These are phyloP conservation scores for Ceyx cyanopectus DNA, from an alignment of 2,113 vertebrate species.

Conservation along the genomic window DNA sequence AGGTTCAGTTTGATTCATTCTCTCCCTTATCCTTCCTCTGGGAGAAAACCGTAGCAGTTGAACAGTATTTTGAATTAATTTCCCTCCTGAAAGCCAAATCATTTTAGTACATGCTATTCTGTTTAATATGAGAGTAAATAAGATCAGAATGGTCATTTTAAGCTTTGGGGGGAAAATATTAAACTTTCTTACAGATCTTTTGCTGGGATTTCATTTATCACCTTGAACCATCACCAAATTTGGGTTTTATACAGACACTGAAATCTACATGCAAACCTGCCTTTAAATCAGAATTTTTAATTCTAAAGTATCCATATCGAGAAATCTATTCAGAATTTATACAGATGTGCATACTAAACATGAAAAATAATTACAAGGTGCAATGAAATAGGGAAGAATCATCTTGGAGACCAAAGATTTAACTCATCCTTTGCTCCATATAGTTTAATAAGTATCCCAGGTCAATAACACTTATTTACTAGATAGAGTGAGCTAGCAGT, in stretches of 20 bases:
- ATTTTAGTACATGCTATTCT: neutral
- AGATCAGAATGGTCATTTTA: neutral
- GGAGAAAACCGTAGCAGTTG: neutral
- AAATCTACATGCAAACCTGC: neutral
- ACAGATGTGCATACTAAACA: neutral
- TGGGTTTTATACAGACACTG: neutral
- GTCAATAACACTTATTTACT: neutral
- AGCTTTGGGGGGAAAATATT: neutral
- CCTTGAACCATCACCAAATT: neutral
- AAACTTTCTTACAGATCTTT: neutral
- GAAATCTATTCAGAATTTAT: neutral
- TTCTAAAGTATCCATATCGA: neutral
- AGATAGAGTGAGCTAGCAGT: neutral
- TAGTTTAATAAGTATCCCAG: neutral
- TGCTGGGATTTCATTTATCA: neutral
- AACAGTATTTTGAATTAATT: neutral
- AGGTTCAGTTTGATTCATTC: neutral
- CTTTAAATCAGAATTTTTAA: neutral
- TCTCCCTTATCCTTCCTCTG: neutral
- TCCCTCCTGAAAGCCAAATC: neutral
- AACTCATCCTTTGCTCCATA: accelerated
- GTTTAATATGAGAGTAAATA: neutral
- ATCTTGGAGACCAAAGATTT: neutral
- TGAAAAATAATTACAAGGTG: neutral
- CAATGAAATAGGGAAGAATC: neutral